phyloP scores from a whole-genome alignment of 2,797 vertebrate species.

The Amblyraja radiata region DNA sequence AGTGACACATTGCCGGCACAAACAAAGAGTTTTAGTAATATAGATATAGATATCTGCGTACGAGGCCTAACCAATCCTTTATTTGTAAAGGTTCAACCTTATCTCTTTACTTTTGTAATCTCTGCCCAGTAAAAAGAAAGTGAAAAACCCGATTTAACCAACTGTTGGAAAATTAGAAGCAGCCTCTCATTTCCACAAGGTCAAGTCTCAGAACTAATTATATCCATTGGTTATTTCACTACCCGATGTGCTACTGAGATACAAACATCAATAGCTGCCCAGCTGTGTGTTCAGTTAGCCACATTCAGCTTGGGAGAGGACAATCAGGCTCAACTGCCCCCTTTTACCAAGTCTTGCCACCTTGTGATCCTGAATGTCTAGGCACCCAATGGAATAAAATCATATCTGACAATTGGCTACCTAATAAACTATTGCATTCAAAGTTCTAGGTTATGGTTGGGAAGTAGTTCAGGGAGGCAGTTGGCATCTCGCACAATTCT shows the following conservation, averaged over 20 bases:
- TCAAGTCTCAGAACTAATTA: neutral
- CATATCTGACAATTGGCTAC: neutral
- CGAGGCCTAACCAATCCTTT: neutral
- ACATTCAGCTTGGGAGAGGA: no score
- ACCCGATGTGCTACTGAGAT: neutral
- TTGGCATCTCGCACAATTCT: neutral
- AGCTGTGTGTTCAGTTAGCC: no score
- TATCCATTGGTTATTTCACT: neutral
- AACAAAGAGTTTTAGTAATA: no score
- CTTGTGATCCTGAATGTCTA: no score
- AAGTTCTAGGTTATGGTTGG: neutral
- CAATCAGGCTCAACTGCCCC: no score
- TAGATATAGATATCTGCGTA: no score
- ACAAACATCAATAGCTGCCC: neutral
- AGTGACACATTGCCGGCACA: no score
- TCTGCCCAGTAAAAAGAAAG: neutral
- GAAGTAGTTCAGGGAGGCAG: neutral
- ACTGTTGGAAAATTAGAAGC: neutral
- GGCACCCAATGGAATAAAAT: neutral
- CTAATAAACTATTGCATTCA: neutral
- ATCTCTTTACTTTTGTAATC: neutral
- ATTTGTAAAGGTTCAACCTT: neutral
- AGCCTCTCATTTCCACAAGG: neutral
- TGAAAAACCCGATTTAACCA: neutral
- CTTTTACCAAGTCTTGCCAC: no score